Conservation (phyloP, 2,113 vertebrate genomes). For the Castor canadensis region DNA sequence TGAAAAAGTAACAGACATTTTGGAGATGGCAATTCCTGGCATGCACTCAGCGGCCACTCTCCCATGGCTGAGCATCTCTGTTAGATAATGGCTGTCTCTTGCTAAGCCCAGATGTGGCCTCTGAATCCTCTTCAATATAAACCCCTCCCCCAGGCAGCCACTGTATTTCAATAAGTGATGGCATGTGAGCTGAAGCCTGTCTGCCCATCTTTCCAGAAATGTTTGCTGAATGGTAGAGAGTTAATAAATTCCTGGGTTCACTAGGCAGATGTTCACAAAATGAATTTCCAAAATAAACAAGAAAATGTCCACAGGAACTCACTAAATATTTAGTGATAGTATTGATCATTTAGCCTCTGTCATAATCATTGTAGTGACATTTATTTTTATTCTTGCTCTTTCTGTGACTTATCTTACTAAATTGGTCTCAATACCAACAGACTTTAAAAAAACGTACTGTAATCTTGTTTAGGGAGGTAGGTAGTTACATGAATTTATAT, state of each 20-base stretch:
- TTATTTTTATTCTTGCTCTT: slow-evolving; percentile 25
- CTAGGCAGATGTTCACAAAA: slow-evolving; percentile 48
- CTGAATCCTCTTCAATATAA: neutral
- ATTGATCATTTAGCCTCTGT: slow-evolving; percentile 42
- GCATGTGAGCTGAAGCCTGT: neutral
- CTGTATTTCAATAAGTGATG: slow-evolving; percentile 35
- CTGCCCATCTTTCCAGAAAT: neutral
- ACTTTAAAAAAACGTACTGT: neutral
- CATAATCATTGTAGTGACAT: neutral
- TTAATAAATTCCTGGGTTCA: slow-evolving; percentile 49
- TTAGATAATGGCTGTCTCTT: neutral
- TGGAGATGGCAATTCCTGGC: slow-evolving; percentile 36
- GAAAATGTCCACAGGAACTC: slow-evolving; percentile 43
- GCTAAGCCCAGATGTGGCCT: slow-evolving; percentile 51
- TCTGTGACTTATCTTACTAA: slow-evolving; percentile 7
- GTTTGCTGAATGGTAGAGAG: slow-evolving; percentile 34
- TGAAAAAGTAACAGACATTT: slow-evolving; percentile 9
- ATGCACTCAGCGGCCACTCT: neutral
- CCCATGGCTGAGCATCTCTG: neutral
- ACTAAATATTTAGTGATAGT: neutral
- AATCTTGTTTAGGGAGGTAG: neutral
- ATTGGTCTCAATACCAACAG: neutral
- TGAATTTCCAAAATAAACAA: slow-evolving; percentile 47
- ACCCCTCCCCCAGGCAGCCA: neutral
- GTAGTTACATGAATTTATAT: neutral